Base-by-base conservation (phyloP, 2,797 vertebrate species). In the Echeneis naucrates region DNA sequence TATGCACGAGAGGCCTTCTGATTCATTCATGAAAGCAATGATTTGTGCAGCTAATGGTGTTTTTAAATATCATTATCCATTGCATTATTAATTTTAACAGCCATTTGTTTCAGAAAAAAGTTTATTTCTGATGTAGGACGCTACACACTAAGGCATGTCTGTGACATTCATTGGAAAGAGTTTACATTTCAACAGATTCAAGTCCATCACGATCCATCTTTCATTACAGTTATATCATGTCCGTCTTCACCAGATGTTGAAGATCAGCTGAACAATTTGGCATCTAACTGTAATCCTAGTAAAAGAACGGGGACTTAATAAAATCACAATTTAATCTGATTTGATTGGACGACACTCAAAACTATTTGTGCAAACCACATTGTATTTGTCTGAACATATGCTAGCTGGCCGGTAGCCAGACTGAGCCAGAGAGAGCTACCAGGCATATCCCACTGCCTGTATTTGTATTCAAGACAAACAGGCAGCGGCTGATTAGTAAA, bases 401-500 rank as follows among this genome's bases (percentile, higher is more conserved):
- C 60, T 53, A 52, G 58, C 68, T 89, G 88, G 92, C 84, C 69
- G n/a, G 70, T 76, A 35, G 88, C 91, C 91, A 91, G 62, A 13
- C 40, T 10, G 78, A 77, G 67, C 54, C 26, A 68, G 19, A 69
- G 68, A 54, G 57, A 64, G 71, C 80, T 68, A 81, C 78, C 68
- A 63, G 75, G 76, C 78, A 78, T 63, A 71, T 78, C 81, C 78
- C 68, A 56, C 79, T 73, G 75, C 77, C 75, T 80, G 80, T 45
- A 80, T 80, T 38, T 66, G 66, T 48, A 83, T 65, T 82, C 76
- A 50, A 62, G 77, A 76, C 77, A 72, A 88, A 61, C 75, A 60
- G 78, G 63, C 85, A 73, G 75, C 47, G 80, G 89, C 82, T 62
- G 74, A 87, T 92, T 91, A 90, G 84, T 72, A 85, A 90, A 85